These are phyloP conservation scores for Andrena praecox DNA, from an alignment of 2,888 invertebrate species.

Conservation along the genomic window DNA sequence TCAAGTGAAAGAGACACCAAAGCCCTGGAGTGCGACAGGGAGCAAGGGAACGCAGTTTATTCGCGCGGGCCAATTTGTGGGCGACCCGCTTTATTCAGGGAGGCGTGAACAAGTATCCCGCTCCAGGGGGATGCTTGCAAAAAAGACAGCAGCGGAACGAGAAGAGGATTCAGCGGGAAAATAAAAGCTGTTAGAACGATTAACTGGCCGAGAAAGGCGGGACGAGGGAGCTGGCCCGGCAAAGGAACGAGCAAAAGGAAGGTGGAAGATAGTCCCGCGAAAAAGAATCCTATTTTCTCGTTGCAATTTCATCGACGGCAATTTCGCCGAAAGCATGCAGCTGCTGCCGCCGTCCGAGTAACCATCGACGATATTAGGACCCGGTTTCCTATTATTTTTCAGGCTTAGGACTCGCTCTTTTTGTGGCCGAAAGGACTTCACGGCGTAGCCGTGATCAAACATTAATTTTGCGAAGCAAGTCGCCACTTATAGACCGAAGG, in stretches of 20 bases:
- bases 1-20: background rate
- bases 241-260: background rate
- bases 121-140: conserved; percentile 12
- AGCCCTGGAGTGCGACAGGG: background rate
- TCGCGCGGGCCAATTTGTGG: conserved; percentile 53
- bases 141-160: conserved; percentile 34
- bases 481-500: conserved; percentile 53
- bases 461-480: conserved; percentile 70
- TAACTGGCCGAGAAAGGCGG: conserved; percentile 22
- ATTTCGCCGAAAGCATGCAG: conserved; percentile 76
- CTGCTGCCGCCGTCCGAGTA: conserved; percentile 64
- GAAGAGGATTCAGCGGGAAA: conserved; percentile 45
- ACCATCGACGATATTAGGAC: conserved; percentile 60
- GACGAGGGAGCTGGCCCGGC: background rate
- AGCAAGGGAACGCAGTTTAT: background rate
- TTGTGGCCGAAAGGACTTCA: conserved; percentile 49
- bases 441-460: conserved; percentile 66
- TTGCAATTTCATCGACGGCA: conserved; percentile 73
- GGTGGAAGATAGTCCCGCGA: conserved; percentile 35
- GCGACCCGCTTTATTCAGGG: conserved; percentile 38
- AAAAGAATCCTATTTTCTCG: conserved; percentile 56
- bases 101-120: conserved; percentile 51
- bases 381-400: conserved; percentile 58
- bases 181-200: conserved; percentile 56
- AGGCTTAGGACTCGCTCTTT: conserved; percentile 49